phyloP scores from a whole-genome alignment of 1,140 invertebrate genomes.

The Cyclina sinensis region DNA sequence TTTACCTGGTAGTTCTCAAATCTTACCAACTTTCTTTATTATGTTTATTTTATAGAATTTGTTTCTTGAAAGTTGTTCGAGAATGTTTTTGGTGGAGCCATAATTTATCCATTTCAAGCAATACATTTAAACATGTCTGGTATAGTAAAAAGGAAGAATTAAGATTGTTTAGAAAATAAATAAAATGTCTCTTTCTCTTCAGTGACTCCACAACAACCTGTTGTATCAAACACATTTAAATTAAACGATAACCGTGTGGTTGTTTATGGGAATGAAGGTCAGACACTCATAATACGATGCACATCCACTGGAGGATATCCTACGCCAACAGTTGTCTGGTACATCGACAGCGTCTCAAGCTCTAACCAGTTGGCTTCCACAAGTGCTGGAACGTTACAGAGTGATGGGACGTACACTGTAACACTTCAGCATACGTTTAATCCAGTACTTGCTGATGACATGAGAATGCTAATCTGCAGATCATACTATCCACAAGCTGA shows the following conservation, averaged over 20 bases:
- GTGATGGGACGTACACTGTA: not conserved
- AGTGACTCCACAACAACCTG: not conserved
- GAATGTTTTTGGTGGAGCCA: no score
- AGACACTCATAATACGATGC: not conserved
- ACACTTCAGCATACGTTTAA: not conserved
- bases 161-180: no score
- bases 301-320: not conserved
- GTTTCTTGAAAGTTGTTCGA: no score
- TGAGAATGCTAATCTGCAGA: not conserved
- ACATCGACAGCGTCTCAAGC: not conserved
- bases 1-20: no score
- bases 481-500: not conserved
- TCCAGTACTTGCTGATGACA: not conserved
- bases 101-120: no score
- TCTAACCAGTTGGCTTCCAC: not conserved
- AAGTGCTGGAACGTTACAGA: not conserved
- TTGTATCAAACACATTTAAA: not conserved
- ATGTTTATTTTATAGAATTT: no score
- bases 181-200: no score
- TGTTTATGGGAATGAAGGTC: no score
- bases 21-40: no score
- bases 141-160: no score
- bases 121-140: no score
- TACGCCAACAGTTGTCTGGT: not conserved
- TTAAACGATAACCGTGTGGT: not conserved